Evolutionary conservation across 2,797 vertebrate genomes (phyloP).

Genomic region (Falco peregrinus): DNA sequence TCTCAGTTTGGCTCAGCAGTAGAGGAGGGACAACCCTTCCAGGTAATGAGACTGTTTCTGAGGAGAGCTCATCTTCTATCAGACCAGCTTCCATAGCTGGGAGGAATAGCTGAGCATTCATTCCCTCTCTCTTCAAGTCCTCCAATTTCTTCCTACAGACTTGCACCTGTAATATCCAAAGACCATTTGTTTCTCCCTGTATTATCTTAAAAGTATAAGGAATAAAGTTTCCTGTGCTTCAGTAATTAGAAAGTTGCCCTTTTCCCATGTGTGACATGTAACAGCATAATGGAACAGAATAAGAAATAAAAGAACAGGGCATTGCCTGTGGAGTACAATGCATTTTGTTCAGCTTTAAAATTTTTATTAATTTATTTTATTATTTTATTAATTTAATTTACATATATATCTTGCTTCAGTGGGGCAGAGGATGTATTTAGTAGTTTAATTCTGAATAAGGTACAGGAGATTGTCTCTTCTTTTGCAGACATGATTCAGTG

Average conservation of each 20-base stretch:
- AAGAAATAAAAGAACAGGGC: neutral
- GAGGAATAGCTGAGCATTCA: neutral
- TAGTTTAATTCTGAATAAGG: neutral
- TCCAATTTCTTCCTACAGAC: neutral
- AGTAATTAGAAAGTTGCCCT: neutral
- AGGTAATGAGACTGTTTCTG: neutral
- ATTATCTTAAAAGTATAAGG: neutral
- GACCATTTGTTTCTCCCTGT: neutral
- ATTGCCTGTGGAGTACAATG: neutral
- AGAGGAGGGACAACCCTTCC: neutral
- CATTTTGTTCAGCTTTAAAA: neutral
- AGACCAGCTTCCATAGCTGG: neutral
- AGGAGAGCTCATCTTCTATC: neutral
- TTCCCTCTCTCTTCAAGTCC: neutral
- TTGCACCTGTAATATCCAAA: neutral
- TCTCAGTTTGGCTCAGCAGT: neutral
- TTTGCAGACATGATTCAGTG: neutral
- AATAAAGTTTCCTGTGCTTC: neutral
- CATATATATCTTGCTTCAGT: neutral
- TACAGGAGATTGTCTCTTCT: neutral
- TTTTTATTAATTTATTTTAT: too few species aligned
- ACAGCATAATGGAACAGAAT: neutral
- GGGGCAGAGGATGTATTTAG: neutral
- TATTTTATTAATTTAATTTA: neutral
- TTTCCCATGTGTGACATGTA: neutral